Evolutionary conservation across 2,888 invertebrate genomes (phyloP), one percentile per base, ranked within the genome.

Genomic region (Hybos culiciformis): DNA sequence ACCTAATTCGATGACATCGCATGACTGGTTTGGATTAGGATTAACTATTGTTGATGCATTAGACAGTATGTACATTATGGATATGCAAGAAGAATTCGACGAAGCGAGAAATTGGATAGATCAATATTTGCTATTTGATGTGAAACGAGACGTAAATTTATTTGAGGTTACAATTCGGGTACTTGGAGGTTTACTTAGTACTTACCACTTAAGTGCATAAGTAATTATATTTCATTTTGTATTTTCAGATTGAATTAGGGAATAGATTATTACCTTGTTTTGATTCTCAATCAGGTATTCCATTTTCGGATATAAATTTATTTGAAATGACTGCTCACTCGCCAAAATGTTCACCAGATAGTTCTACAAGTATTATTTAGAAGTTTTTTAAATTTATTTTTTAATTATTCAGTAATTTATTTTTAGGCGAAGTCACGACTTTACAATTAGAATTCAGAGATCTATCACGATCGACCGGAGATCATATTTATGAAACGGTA

Each of bases 21-120:
- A 81, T 41, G 90, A 96, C 59, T 98, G 97, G 97, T 97, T 98
- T 67, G 84, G 85, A 1, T 72, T 97, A 2, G 97, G 96, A 1
- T 73, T 98, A n/a, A 93, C 93, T 2, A 84, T 98, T 50, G 80
- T 98, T 1, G 98, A 98, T 69, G 79, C 90, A 0, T 66, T 98
- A 49, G 98, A 98, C 61, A 97, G 97, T 0, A 80, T 96, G 59
- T 87, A 85, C 54, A 91, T 98, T 46, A 96, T 97, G 96, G 90
- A 87, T 41, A 70, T 98, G 44, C 78, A 79, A 56, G 80, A 88
- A 70, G 93, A 93, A 68, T 91, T 81, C 57, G 71, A 74, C 44
- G 90, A 94, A 64, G 94, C 90, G 0, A 77, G 80, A 48, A 74
- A 83, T 43, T 98, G 96, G 94, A 78, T 98, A 1, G 78, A 77